Evolutionary conservation across 1,140 invertebrate species (phyloP).

Genomic region (Cydia strobilella): DNA sequence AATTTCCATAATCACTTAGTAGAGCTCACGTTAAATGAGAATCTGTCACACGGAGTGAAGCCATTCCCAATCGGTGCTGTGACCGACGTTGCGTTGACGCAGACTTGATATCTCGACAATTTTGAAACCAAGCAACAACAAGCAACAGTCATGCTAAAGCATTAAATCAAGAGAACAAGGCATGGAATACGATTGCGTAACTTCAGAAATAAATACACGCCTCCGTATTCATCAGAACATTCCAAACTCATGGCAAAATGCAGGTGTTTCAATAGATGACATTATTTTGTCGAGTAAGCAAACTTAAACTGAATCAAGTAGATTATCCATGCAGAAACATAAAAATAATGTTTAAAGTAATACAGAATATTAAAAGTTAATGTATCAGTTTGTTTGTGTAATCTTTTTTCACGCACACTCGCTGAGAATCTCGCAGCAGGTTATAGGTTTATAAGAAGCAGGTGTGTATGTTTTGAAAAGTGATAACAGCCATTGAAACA

Average conservation of each 20-base stretch:
- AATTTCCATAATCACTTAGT: not conserved
- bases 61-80: slow-evolving; percentile 65
- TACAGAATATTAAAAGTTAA: too few species aligned
- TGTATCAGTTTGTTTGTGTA: too few species aligned
- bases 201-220: not conserved
- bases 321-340: too few species aligned
- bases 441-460: not conserved
- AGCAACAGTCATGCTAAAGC: slow-evolving; percentile 24
- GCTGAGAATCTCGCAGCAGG: too few species aligned
- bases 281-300: not conserved
- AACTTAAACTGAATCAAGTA: not conserved
- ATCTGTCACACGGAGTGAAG: slow-evolving; percentile 57
- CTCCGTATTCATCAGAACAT: not conserved
- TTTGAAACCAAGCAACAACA: slow-evolving; percentile 29
- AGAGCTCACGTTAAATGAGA: not conserved
- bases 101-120: slow-evolving; percentile 41
- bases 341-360: too few species aligned
- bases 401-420: too few species aligned
- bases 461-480: not conserved
- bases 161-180: not conserved
- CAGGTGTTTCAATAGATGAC: not conserved
- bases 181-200: not conserved
- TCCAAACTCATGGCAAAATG: not conserved
- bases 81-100: slow-evolving; percentile 72
- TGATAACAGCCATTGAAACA: not conserved